Conservation (phyloP, 2,797 vertebrate species). For the Diplodus puntazzo region DNA sequence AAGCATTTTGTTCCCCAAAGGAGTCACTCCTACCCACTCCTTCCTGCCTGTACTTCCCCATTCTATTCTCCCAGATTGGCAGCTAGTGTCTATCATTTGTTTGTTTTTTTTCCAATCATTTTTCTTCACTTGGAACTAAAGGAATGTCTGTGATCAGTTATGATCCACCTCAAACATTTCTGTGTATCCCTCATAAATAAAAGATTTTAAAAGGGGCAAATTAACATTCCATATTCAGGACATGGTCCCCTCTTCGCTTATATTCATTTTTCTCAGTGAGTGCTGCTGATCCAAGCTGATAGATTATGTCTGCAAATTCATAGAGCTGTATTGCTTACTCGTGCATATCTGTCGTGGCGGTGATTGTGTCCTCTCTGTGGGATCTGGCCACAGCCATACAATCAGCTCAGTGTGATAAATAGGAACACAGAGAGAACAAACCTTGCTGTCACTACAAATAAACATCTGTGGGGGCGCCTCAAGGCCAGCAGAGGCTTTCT, state of each 20-base stretch:
- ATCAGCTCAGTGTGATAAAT: conserved; percentile 80
- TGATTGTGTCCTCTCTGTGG: conserved; percentile 68
- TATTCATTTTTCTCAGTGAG: conserved; percentile 42
- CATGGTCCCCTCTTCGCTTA: conserved; percentile 36
- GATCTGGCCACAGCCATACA: conserved; percentile 65
- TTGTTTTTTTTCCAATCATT: conserved; percentile 50
- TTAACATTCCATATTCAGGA: conserved; percentile 33
- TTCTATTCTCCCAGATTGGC: conserved; percentile 52
- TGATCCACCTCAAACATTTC: conserved; percentile 51
- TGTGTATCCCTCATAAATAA: conserved; percentile 49
- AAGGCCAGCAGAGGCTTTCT: conserved; percentile 69
- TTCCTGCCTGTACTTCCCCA: conserved; percentile 42
- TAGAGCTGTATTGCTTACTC: conserved; percentile 68
- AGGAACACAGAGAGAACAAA: conserved; percentile 77
- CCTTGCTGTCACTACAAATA: conserved; percentile 78
- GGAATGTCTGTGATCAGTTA: conserved; percentile 40
- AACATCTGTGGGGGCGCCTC: conserved; percentile 76
- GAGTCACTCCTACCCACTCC: conserved; percentile 58
- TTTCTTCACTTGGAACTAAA: conserved; percentile 32
- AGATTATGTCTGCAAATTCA: conserved; percentile 65
- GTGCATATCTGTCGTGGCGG: conserved; percentile 66
- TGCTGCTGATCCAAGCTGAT: conserved; percentile 68
- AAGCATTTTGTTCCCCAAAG: conserved; percentile 83
- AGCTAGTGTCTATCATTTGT: conserved; percentile 60
- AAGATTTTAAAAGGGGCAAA: conserved; percentile 36